Conservation (phyloP, 2,888 invertebrate genomes). For the Drosophila robusta region DNA sequence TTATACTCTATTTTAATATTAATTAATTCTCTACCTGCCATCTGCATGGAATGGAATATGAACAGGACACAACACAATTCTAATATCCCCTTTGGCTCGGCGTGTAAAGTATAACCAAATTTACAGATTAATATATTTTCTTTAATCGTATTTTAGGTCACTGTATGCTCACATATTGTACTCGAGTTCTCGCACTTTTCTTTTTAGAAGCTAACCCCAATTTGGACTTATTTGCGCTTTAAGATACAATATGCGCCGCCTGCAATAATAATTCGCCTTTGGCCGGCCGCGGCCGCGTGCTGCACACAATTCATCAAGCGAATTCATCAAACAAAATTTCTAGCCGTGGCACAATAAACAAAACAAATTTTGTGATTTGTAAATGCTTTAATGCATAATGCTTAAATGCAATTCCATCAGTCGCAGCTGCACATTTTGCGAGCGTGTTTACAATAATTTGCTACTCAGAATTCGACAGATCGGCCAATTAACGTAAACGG, state of each 20-base stretch:
- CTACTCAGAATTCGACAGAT: conserved; percentile 53
- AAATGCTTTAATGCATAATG: conserved; percentile 57
- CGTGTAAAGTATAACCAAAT: too few species aligned
- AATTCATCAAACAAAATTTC: conserved; percentile 68
- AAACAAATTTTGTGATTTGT: conserved; percentile 45
- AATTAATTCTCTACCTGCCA: too few species aligned
- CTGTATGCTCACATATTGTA: background rate
- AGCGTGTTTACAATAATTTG: conserved; percentile 61
- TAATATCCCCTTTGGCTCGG: too few species aligned
- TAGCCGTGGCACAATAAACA: conserved; percentile 62
- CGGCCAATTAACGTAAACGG: conserved; percentile 43
- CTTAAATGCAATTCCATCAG: conserved; percentile 50
- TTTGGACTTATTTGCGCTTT: conserved; percentile 20
- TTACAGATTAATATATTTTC: too few species aligned
- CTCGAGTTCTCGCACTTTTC: background rate
- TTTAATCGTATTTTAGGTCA: background rate
- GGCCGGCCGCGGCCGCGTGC: conserved; percentile 5
- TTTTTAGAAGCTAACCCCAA: conserved; percentile 16
- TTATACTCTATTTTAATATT: too few species aligned
- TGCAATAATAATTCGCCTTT: conserved; percentile 13
- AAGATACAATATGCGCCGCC: conserved; percentile 3
- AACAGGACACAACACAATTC: too few species aligned
- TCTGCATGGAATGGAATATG: too few species aligned
- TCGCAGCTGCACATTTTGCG: conserved; percentile 38
- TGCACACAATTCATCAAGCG: conserved; percentile 35